phyloP scores from a whole-genome alignment of 2,113 vertebrate species.

The Elephantulus edwardii region DNA sequence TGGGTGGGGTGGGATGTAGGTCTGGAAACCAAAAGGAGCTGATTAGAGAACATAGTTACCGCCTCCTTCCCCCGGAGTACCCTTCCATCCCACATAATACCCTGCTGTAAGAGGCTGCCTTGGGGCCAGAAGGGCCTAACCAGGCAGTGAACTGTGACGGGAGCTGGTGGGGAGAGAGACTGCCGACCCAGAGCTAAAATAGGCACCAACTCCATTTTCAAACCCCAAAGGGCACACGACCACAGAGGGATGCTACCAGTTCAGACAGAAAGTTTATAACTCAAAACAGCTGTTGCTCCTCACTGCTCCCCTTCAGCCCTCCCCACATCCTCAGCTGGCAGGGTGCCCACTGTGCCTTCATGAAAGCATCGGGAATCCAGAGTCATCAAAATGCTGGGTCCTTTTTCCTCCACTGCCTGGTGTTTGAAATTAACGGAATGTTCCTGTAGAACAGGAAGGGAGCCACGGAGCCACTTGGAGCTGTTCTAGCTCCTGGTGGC shows the following conservation, averaged over 20 bases:
- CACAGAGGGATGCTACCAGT: conserved; percentile 51
- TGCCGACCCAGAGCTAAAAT: conserved; percentile 64
- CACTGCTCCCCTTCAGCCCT: neutral
- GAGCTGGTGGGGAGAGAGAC: conserved; percentile 19
- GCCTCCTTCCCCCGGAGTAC: conserved; percentile 21
- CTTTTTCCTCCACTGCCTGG: neutral
- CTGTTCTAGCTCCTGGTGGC: fast-evolving
- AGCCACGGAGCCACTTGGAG: neutral
- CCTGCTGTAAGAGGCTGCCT: conserved; percentile 46
- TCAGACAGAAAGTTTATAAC: conserved; percentile 45
- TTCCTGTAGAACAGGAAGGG: neutral
- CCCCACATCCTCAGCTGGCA: conserved; percentile 26
- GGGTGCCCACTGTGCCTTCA: conserved; percentile 12
- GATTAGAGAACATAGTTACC: neutral
- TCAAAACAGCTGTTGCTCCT: conserved; percentile 59
- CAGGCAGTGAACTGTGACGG: conserved; percentile 38
- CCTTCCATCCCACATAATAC: conserved; percentile 20
- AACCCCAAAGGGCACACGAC: conserved; percentile 46
- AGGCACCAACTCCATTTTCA: conserved; percentile 57
- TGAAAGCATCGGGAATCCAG: conserved; percentile 29
- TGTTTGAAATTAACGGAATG: neutral
- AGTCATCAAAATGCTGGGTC: neutral
- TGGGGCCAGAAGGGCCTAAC: neutral
- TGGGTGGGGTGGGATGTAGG: neutral
- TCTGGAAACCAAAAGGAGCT: conserved; percentile 15